Evolutionary conservation across 2,888 invertebrate species (phyloP).

Genomic region (Cremastinae sp.): DNA sequence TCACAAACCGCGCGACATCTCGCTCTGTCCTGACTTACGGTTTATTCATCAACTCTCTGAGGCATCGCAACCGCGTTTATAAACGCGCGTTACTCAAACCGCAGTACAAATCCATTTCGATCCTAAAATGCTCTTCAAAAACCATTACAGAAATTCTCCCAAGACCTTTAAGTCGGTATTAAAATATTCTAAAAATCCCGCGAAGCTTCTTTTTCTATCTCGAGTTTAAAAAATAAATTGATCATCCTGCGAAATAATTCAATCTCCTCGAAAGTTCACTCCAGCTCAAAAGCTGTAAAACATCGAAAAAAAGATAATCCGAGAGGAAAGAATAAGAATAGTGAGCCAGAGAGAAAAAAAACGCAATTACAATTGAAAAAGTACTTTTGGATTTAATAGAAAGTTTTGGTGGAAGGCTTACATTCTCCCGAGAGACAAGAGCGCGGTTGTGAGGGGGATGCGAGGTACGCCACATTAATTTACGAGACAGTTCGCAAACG

Average conservation of each 20-base stretch:
- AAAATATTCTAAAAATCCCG: too few species aligned
- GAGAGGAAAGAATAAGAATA: too few species aligned
- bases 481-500: slow-evolving; percentile 70
- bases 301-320: background rate
- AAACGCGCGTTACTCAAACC: slow-evolving; percentile 10
- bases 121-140: background rate
- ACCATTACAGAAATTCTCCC: too few species aligned
- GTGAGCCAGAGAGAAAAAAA: too few species aligned
- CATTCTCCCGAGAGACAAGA: slow-evolving; percentile 8
- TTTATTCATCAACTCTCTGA: slow-evolving; percentile 46
- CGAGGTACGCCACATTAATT: slow-evolving; percentile 70
- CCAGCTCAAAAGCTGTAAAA: slow-evolving; percentile 1
- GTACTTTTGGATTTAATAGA: too few species aligned
- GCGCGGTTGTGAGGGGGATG: background rate
- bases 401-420: background rate
- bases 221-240: too few species aligned
- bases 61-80: slow-evolving; percentile 12
- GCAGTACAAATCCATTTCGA: slow-evolving; percentile 3
- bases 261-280: too few species aligned
- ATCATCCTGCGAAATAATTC: too few species aligned
- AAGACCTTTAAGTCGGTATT: too few species aligned
- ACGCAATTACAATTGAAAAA: too few species aligned
- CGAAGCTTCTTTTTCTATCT: too few species aligned
- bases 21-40: background rate
- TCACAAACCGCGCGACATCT: slow-evolving; percentile 15